Base-by-base conservation (phyloP, 1,140 invertebrate species). In the Aphelenchoides besseyi region DNA sequence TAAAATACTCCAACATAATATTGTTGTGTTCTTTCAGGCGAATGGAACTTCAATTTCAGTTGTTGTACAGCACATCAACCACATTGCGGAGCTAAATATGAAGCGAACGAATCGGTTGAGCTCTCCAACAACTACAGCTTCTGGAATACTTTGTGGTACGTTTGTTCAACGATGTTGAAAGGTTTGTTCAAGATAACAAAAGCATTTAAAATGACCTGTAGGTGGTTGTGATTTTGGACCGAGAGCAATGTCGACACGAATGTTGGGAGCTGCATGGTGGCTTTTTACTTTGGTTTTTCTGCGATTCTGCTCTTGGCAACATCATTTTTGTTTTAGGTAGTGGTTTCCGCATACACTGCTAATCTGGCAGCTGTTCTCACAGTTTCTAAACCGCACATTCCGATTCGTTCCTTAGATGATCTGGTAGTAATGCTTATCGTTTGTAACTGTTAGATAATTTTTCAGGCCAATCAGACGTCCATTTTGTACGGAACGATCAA, bases 261-360 rank as follows among this genome's bases (percentile, higher is more conserved):
- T 95, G 78, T 92, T 96, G 12, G 92, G 93, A 9, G 92, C 92
- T 3, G 95, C 96, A 73, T 98, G 95, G 95, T 97, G 95, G 93
- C 96, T 98, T 86, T 98, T 98, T 87, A 97, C 95, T 0, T 88
- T 98, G 18, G 97, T 98, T 82, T n/a, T n/a, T n/a, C n/a, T n/a
- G n/a, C n/a, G n/a, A n/a, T n/a, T n/a, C n/a, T n/a, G n/a, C n/a
- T n/a, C n/a, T n/a, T n/a, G n/a, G n/a, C n/a, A n/a, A n/a, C n/a
- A n/a, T n/a, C n/a, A n/a, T n/a, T n/a, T n/a, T n/a, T n/a, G n/a
- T n/a, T n/a, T n/a, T n/a, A n/a, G n/a, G n/a, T n/a, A n/a, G 95
- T 98, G 82, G 94, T 98, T 70, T 95, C 94, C 0, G 95, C 94
- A 23, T 97, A 97, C 85, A 98, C 95, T 0, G 95, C 95, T 9